Base-by-base conservation (phyloP, 2,888 invertebrate genomes). In the Diaphora mendica region DNA sequence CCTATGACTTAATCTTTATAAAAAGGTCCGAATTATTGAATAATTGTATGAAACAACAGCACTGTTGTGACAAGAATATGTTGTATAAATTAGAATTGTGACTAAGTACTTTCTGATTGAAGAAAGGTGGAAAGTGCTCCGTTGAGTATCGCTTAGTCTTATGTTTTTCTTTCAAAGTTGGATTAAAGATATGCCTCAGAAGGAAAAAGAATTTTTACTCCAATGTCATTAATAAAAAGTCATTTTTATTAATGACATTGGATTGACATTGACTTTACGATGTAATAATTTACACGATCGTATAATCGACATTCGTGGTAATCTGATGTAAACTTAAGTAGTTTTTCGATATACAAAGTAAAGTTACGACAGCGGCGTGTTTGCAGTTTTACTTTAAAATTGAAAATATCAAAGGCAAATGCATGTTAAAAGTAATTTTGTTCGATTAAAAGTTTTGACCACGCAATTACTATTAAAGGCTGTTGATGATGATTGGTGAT, bases 261-360 rank as follows among this genome's bases (percentile, higher is more conserved):
- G n/a, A n/a, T n/a, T n/a, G n/a, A n/a, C n/a, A n/a, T n/a, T n/a
- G n/a, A n/a, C 39, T 59, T 69, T 59, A 64, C 42, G 70, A 42
- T 44, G 44, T 44, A 67, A 64, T 70, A 64, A 70, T 44, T 64
- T 70, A 30, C 33, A 64, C 44, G 17, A 70, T 44, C 20, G 15
- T 70, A 64, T 62, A 70, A 70, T 70, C n/a, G 70, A 39, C 26
- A 33, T 64, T 70, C 64, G 15, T 33, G 70, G 64, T 70, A 62
- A 64, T 70, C 35, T n/a, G 48, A 70, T 64, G 64, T 70, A 42
- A 64, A 33, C 17, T 30, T 70, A 51, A 44, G 64, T 48, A 67
- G 42, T 67, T 44, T 64, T 48, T 30, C 15, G 64, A 48, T 48
- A 44, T 64, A 51, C 48, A 48, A 48, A 64, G 48, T 64, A 64